Evolutionary conservation across 2,888 invertebrate genomes (phyloP).

Genomic region (Cephus pygmeus): DNA sequence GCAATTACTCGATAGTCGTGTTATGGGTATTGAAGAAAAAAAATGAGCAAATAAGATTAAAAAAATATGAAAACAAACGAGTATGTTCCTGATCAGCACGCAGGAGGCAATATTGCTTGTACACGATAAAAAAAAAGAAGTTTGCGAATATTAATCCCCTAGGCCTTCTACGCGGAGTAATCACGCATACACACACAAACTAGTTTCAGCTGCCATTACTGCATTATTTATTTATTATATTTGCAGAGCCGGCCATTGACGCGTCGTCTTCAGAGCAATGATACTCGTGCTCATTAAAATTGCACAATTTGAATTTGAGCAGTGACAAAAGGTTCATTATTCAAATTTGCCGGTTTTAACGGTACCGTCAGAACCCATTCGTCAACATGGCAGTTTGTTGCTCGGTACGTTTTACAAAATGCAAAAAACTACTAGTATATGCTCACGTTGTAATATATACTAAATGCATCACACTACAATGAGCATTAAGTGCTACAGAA

Average conservation of each 20-base stretch:
- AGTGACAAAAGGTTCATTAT: neutral
- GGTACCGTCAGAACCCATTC: neutral
- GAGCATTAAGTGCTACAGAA: neutral
- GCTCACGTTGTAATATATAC: neutral
- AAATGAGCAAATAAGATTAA: neutral
- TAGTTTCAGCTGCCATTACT: neutral
- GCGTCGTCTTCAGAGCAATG: neutral
- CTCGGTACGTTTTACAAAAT: neutral
- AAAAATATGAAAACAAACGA: neutral
- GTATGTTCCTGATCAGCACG: neutral
- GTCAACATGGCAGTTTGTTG: neutral
- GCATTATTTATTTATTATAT: constrained; percentile 39
- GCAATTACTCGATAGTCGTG: neutral
- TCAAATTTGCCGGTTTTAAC: neutral
- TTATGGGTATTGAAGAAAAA: neutral
- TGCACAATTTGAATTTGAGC: neutral
- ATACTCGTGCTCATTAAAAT: neutral
- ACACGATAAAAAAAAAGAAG: neutral
- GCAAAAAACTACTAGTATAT: neutral
- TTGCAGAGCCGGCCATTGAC: constrained; percentile 23
- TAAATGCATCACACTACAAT: neutral
- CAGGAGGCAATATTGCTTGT: neutral
- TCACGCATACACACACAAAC: neutral
- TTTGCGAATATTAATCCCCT: neutral
- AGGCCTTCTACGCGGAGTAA: neutral